Evolutionary conservation across 2,797 vertebrate species (phyloP), one percentile per base, ranked within the genome.

Genomic region (Sandelia bainsii): DNA sequence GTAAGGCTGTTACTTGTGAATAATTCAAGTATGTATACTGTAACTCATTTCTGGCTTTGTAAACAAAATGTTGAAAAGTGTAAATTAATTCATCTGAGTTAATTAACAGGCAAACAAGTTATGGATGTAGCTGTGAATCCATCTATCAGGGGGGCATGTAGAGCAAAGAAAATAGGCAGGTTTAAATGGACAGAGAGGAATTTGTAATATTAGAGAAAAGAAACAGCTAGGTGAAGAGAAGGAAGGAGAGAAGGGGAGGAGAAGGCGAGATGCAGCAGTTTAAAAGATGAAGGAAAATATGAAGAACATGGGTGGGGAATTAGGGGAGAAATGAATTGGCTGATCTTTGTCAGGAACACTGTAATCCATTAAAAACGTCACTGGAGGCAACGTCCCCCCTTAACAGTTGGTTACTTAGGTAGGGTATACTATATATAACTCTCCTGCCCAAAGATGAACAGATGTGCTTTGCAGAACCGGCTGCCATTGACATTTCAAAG

Each of bases 351-450:
- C 88, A 88, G 79, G 87, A 88, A 80, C 81, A 79, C 77, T 22
- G 56, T 91, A 92, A 92, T 93, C 91, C 91, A 92, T 93, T 93
- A 92, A 93, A 91, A 89, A 90, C 37, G 77, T 91, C 90, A 93
- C 91, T 89, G 71, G 91, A 90, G 91, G 92, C 89, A 51, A 80
- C 58, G 80, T 85, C 83, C 82, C 91, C 82, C 87, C 91, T 89
- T 89, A 93, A 91, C 91, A 93, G 91, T 92, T 91, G 92, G 92
- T 91, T 92, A 91, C 91, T 89, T 91, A 86, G 92, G 82, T 89
- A 80, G 87, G 91, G 68, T 90, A 75, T 67, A 81, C 91, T 93
- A 92, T 93, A 93, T 93, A 87, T 92, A 93, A 90, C 87, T 84
- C 77, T 40, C 65, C 27, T 70, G 88, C 91, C 86, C 82, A 91